Conservation (phyloP, 2,888 invertebrate genomes). For the Seira ritae region DNA sequence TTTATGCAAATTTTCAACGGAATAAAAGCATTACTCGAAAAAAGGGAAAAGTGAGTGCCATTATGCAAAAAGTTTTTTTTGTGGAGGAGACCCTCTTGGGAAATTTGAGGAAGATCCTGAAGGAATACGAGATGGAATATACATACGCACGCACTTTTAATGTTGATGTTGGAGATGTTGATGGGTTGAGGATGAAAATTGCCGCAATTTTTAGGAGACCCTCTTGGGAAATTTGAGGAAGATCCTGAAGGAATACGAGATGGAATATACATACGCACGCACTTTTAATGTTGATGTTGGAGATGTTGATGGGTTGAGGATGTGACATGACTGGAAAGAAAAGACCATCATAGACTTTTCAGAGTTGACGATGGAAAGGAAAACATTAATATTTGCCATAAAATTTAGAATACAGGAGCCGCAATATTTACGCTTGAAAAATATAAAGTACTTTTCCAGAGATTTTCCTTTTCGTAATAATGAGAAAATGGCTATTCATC, state of each 20-base stretch:
- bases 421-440: not conserved
- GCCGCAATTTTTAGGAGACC: constrained; percentile 4
- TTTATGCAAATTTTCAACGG: not conserved
- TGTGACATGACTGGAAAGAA: no score
- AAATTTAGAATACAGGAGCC: not conserved
- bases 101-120: constrained; percentile 40
- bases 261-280: not conserved
- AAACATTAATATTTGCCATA: constrained; percentile 3
- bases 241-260: not conserved
- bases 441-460: not conserved
- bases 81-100: constrained; percentile 39
- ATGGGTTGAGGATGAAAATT: no score
- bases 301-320: no score
- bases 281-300: no score
- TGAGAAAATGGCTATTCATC: no score
- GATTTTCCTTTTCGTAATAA: no score
- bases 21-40: not conserved
- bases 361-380: not conserved
- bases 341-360: not conserved
- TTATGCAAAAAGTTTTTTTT: constrained; percentile 13
- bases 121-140: not conserved
- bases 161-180: no score
- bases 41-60: constrained; percentile 24
- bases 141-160: not conserved
- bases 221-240: constrained; percentile 51